Conservation (phyloP, 2,113 vertebrate genomes). For the Xiphias gladius region DNA sequence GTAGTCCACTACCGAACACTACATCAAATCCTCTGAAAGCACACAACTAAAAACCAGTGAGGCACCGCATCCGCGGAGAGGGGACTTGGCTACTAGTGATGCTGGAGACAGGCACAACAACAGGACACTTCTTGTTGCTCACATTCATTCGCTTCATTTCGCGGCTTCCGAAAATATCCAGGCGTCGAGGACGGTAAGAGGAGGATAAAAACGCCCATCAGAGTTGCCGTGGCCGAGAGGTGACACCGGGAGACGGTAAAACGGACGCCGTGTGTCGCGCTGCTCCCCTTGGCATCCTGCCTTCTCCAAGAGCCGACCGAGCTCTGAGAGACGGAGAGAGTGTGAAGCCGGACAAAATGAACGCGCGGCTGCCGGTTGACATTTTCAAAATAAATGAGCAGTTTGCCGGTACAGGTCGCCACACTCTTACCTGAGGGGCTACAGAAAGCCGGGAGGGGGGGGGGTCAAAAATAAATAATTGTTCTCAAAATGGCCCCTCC, state of each 20-base stretch:
- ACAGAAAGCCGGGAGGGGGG: neutral
- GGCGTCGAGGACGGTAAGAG: slow-evolving; percentile 68
- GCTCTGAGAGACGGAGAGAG: slow-evolving; percentile 44
- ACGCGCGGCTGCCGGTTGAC: neutral
- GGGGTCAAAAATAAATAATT: neutral
- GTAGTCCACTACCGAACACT: slow-evolving; percentile 64
- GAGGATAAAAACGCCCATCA: slow-evolving; percentile 77
- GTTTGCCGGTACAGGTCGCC: rapidly evolving
- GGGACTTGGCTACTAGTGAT: slow-evolving; percentile 63
- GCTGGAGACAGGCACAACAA: slow-evolving; percentile 72
- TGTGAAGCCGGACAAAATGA: slow-evolving; percentile 4
- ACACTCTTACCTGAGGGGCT: neutral
- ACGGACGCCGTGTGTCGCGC: slow-evolving; percentile 69
- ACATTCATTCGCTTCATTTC: slow-evolving; percentile 87
- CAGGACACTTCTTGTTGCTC: slow-evolving; percentile 82
- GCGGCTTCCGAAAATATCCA: slow-evolving; percentile 76
- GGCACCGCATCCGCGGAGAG: slow-evolving; percentile 70
- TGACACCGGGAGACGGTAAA: slow-evolving; percentile 66
- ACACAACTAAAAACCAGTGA: slow-evolving; percentile 56
- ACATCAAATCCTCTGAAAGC: slow-evolving; percentile 62
- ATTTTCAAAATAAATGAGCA: slow-evolving; percentile 59
- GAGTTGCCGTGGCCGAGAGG: slow-evolving; percentile 70
- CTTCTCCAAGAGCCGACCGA: slow-evolving; percentile 67
- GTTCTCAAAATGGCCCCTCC: rapidly evolving
- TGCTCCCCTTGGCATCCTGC: slow-evolving; percentile 76